phyloP scores from a whole-genome alignment of 2,888 invertebrate species.

The Laothoe populi region DNA sequence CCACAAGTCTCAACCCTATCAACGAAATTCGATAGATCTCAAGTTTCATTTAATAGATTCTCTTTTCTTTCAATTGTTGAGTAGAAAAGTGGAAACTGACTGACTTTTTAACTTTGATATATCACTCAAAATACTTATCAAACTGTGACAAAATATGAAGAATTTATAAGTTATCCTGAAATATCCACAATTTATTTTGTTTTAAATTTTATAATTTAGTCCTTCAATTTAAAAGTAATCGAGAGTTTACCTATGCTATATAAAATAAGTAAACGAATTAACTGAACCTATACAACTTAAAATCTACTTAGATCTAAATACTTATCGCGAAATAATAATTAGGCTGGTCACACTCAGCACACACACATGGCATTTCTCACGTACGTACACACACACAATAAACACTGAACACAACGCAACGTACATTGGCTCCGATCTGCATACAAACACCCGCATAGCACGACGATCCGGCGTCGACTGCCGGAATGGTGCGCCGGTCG shows the following conservation, averaged over 20 bases:
- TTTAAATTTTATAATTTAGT: too few species aligned
- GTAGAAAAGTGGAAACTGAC: too few species aligned
- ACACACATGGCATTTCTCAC: conserved; percentile 26
- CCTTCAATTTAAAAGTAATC: too few species aligned
- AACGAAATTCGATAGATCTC: too few species aligned
- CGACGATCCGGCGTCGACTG: conserved; percentile 59
- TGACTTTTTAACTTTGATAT: too few species aligned
- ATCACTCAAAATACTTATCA: too few species aligned
- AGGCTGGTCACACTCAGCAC: conserved; percentile 22
- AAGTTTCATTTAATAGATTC: too few species aligned
- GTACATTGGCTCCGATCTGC: conserved; percentile 29
- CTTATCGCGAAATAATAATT: conserved; percentile 18
- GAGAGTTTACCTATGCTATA: not conserved
- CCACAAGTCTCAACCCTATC: too few species aligned
- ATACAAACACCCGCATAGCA: conserved; percentile 28
- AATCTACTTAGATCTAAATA: conserved; percentile 12
- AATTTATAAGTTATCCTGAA: too few species aligned
- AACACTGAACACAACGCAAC: conserved; percentile 27
- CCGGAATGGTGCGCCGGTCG: conserved; percentile 63
- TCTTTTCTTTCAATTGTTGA: too few species aligned
- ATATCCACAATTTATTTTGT: too few species aligned
- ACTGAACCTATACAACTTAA: not conserved
- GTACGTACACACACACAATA: conserved; percentile 20
- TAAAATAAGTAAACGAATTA: not conserved
- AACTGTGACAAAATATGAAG: too few species aligned